These are phyloP conservation scores for Drosophila tani DNA, from an alignment of 1,140 invertebrate genomes.

Conservation along the genomic window DNA sequence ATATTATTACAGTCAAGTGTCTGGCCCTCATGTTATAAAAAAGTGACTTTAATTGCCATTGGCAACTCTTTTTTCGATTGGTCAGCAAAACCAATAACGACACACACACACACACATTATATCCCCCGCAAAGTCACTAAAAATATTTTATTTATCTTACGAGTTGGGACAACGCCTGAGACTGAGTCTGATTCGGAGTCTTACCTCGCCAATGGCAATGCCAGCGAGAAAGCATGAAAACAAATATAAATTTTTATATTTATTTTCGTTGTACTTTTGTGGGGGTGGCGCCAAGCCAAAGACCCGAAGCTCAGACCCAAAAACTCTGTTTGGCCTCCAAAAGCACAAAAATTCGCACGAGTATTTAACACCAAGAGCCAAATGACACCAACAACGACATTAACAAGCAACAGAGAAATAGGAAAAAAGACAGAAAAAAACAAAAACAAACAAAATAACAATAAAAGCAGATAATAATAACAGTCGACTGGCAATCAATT, in stretches of 20 bases:
- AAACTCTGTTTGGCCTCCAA: conserved; percentile 61
- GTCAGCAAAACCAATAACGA: conserved; percentile 27
- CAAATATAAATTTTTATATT: conserved; percentile 60
- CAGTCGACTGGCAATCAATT: conserved; percentile 77
- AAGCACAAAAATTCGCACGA: conserved; percentile 75
- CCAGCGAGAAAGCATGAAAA: conserved; percentile 68
- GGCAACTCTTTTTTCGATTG: conserved; percentile 39
- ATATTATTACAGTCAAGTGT: conserved; percentile 36
- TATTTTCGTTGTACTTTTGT: conserved; percentile 51
- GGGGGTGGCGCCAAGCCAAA: conserved; percentile 69
- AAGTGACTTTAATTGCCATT: conserved; percentile 29
- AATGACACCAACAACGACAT: conserved; percentile 47
- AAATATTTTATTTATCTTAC: conserved; percentile 63
- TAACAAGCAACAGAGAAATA: conserved; percentile 43
- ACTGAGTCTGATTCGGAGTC: conserved; percentile 11
- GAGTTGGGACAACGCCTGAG: conserved; percentile 47
- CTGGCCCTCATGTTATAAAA: conserved; percentile 11
- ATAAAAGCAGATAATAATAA: conserved; percentile 73
- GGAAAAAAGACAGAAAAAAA: conserved; percentile 13
- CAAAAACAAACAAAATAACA: conserved; percentile 40
- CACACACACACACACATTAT: conserved; percentile 3
- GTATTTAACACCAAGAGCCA: conserved; percentile 70
- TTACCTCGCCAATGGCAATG: conserved; percentile 68
- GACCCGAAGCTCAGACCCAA: conserved; percentile 29
- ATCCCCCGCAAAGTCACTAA: conserved; percentile 44